Evolutionary conservation across 2,888 invertebrate species (phyloP).

Genomic region (Spialia ferax): DNA sequence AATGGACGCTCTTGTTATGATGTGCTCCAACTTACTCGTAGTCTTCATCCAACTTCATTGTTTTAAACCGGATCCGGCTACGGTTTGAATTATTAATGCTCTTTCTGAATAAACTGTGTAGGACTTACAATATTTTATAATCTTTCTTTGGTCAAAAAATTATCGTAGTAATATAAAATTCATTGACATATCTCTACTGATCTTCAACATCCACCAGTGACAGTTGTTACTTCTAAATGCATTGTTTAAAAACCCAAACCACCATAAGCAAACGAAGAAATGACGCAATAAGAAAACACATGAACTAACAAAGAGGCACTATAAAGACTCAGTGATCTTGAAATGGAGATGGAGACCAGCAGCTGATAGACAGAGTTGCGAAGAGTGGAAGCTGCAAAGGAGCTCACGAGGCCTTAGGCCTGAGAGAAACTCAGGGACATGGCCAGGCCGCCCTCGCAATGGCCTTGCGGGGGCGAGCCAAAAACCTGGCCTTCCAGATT

Average conservation of each 20-base stretch:
- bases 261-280: conserved; percentile 30
- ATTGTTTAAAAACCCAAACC: neutral
- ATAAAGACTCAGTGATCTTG: conserved; percentile 79
- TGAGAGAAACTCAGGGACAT: conserved; percentile 69
- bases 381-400: conserved; percentile 83
- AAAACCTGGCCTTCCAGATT: conserved; percentile 41
- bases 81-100: conserved; percentile 34
- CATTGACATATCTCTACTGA: conserved; percentile 60
- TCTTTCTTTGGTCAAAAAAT: neutral
- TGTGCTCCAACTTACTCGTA: conserved; percentile 36
- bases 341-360: conserved; percentile 82
- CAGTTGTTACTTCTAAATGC: conserved; percentile 21
- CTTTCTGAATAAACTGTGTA: conserved; percentile 20
- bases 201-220: neutral
- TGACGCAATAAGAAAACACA: conserved; percentile 40
- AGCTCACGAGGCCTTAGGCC: conserved; percentile 61
- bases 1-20: conserved; percentile 39
- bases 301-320: conserved; percentile 58
- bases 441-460: conserved; percentile 80
- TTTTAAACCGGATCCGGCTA: conserved; percentile 31
- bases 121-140: conserved; percentile 16
- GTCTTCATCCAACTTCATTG: conserved; percentile 27
- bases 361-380: conserved; percentile 73
- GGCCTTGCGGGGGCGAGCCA: conserved; percentile 62
- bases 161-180: conserved; percentile 33